Percentiles rank a stretch among this genome's conserved stretches.
phyloP scores from a whole-genome alignment of 30 jellyfish, hydroid and myxozoan species.

The Hydra vulgaris region DNA sequence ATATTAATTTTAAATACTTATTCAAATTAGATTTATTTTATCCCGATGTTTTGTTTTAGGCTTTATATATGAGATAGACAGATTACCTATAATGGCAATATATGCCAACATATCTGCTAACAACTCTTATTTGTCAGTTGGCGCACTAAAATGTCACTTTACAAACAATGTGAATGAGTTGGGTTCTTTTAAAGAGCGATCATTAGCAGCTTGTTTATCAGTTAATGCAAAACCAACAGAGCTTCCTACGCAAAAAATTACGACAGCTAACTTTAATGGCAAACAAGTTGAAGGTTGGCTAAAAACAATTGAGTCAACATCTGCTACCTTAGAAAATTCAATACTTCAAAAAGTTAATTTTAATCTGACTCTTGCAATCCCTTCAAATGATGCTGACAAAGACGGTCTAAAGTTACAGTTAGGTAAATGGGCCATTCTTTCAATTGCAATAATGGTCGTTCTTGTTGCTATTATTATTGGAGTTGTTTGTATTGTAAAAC shows the following conservation, averaged over 20 bases:
- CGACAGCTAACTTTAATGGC: slow-evolving; percentile 26
- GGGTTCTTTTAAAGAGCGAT: slow-evolving; percentile 4
- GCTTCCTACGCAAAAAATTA: slow-evolving; percentile 11
- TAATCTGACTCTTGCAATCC: slow-evolving; percentile 37
- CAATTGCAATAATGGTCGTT: slow-evolving; percentile 84
- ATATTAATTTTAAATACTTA: no score
- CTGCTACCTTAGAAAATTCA: slow-evolving; percentile 34
- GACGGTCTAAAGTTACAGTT: slow-evolving; percentile 82
- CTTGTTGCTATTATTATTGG: slow-evolving; percentile 85
- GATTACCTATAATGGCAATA: slow-evolving; percentile 58
- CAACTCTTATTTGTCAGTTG: slow-evolving; percentile 51
- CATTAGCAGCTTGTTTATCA: slow-evolving; percentile 76
- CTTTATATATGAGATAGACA: slow-evolving; percentile 44
- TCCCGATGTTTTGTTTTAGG: slow-evolving; percentile 42
- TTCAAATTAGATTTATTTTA: no score
- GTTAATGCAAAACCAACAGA: slow-evolving; percentile 28
- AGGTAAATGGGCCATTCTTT: slow-evolving; percentile 85
- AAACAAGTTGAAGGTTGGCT: not conserved
- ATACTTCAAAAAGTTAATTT: slow-evolving; percentile 22
- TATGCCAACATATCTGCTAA: slow-evolving; percentile 45
- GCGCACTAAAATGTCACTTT: slow-evolving; percentile 54
- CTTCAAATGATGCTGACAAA: slow-evolving; percentile 17
- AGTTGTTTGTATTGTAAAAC: slow-evolving; percentile 65
- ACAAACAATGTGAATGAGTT: not conserved
- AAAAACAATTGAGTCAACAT: not conserved